These are phyloP conservation scores for Lasiurus borealis DNA, from an alignment of 2,113 vertebrate genomes.

Conservation along the genomic window DNA sequence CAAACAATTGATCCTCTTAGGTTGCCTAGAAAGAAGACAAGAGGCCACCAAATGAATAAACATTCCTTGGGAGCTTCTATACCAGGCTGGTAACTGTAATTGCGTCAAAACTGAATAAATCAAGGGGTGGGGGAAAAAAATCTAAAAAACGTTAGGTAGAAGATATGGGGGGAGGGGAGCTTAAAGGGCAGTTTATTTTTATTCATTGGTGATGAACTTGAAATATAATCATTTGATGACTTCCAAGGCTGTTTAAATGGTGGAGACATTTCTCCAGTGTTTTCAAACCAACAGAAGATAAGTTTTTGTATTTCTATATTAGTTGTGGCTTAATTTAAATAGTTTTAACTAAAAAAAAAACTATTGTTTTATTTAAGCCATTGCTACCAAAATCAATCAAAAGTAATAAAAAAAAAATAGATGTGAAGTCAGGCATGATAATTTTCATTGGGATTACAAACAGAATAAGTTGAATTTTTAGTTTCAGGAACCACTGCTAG, in stretches of 20 bases:
- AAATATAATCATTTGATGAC: slow-evolving; percentile 24
- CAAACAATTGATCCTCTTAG: slow-evolving; percentile 67
- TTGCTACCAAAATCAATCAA: neutral
- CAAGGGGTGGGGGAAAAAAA: neutral
- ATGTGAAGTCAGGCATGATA: neutral
- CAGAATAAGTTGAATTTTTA: neutral
- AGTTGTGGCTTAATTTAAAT: slow-evolving; percentile 37
- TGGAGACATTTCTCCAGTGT: slow-evolving; percentile 33
- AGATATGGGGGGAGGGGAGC: neutral
- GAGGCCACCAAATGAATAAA: slow-evolving; percentile 51
- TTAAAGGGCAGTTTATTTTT: slow-evolving; percentile 50
- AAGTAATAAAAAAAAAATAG: slow-evolving; percentile 4
- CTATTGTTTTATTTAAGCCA: neutral
- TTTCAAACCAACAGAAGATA: neutral
- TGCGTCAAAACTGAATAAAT: slow-evolving; percentile 46
- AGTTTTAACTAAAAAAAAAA: neutral
- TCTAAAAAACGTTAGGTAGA: slow-evolving; percentile 15
- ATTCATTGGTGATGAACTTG: slow-evolving; percentile 46
- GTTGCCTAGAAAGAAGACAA: slow-evolving; percentile 58
- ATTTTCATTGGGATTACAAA: slow-evolving; percentile 20
- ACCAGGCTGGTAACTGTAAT: slow-evolving; percentile 52
- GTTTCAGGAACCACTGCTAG: neutral
- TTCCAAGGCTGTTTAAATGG: slow-evolving; percentile 18
- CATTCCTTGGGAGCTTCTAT: slow-evolving; percentile 56
- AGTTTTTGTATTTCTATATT: slow-evolving; percentile 12